Conservation (phyloP, 1,140 invertebrate species). For the Conus ventricosus region DNA sequence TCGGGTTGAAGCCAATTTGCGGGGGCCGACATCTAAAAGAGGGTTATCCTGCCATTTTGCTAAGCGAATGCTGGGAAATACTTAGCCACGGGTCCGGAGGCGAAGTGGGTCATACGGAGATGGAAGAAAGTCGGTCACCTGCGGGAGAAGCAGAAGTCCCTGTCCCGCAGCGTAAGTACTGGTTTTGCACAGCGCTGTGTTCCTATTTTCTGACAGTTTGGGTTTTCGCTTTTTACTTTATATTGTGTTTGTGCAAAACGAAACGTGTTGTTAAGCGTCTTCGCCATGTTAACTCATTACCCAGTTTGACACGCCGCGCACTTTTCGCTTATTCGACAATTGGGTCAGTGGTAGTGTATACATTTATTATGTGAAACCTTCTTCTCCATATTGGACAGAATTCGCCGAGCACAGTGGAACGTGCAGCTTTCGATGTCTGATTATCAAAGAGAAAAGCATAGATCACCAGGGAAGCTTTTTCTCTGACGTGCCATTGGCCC, state of each 20-base stretch:
- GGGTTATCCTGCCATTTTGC: constrained; percentile 38
- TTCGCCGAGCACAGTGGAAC: not conserved
- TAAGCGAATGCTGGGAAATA: constrained; percentile 44
- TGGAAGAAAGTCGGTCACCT: constrained; percentile 53
- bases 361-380: constrained; percentile 37
- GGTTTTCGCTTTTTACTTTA: constrained; percentile 7
- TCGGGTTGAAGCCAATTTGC: constrained; percentile 1
- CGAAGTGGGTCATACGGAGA: constrained; percentile 52
- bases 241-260: not conserved
- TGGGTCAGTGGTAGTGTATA: constrained; percentile 34
- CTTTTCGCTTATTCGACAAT: constrained; percentile 37
- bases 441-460: not conserved
- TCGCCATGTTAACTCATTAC: constrained; percentile 37
- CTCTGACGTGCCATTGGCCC: constrained; percentile 7
- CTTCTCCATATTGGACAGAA: constrained; percentile 31
- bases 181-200: not conserved
- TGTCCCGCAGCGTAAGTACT: constrained; percentile 41
- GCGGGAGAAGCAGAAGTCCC: constrained; percentile 42
- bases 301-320: constrained; percentile 43
- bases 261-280: constrained; percentile 12
- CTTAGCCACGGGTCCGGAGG: constrained; percentile 42
- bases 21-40: not conserved
- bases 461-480: not conserved
- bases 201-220: not conserved
- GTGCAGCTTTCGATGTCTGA: not conserved